Percentiles rank a stretch among this genome's conserved stretches.
Conservation (phyloP, 2,113 vertebrate genomes). For the Ovis canadensis region DNA sequence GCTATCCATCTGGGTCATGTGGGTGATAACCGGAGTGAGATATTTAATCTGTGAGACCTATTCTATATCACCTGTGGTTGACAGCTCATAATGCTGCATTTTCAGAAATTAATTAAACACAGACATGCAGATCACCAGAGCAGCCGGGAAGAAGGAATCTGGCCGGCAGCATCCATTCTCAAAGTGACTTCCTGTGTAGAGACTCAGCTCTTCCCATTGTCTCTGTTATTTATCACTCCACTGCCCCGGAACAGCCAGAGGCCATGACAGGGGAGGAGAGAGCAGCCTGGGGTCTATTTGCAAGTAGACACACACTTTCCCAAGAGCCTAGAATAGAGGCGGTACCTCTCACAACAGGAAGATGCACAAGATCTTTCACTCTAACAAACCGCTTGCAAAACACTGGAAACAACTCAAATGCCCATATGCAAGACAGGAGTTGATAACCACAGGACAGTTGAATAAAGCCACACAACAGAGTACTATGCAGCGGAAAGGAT, state of each 20-base stretch:
- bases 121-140: neutral
- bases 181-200: no score
- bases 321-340: neutral
- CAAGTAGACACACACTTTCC: fast-evolving
- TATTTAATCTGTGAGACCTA: no score
- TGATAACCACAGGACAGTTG: fast-evolving
- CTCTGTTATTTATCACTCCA: fast-evolving
- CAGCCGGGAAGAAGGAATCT: neutral
- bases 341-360: neutral
- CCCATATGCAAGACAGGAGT: neutral
- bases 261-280: no score
- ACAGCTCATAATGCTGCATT: fast-evolving
- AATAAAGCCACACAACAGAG: neutral
- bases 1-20: no score
- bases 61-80: neutral
- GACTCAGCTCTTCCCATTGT: fast-evolving
- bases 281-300: neutral
- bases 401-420: fast-evolving
- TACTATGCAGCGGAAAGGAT: fast-evolving
- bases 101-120: neutral
- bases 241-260: neutral
- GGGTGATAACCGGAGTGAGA: fast-evolving
- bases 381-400: neutral
- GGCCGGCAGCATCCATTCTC: neutral
- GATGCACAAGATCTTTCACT: neutral